Evolutionary conservation across 2,113 vertebrate genomes (phyloP).

Genomic region (Mustela lutreola): DNA sequence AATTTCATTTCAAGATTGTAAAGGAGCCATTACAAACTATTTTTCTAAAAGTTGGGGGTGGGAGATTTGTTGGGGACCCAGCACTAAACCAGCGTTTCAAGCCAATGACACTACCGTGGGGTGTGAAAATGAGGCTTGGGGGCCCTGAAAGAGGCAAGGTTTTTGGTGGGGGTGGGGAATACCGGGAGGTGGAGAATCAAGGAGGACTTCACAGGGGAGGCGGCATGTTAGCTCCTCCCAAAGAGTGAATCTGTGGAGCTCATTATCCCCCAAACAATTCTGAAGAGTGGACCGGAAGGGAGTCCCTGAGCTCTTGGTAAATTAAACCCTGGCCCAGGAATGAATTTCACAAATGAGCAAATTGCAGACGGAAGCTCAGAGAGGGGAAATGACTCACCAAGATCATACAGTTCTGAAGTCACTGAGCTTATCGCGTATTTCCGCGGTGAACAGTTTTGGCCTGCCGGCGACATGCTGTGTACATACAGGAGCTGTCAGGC

Average conservation of each 20-base stretch:
- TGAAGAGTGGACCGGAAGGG: background rate
- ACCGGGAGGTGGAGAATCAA: background rate
- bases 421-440: background rate
- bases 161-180: background rate
- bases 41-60: background rate
- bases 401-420: background rate
- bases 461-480: background rate
- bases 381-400: background rate
- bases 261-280: background rate
- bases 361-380: background rate
- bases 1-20: conserved; percentile 52
- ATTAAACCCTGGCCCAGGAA: background rate
- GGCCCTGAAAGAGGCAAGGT: background rate
- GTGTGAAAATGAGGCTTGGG: background rate
- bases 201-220: background rate
- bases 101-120: background rate
- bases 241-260: background rate
- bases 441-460: background rate
- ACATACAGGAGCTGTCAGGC: background rate
- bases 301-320: background rate
- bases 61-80: background rate
- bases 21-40: conserved; percentile 44
- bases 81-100: background rate
- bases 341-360: conserved; percentile 20
- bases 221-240: background rate